Evolutionary conservation across 2,797 vertebrate species (phyloP).

Genomic region (Scolopax bukidnonensis): DNA sequence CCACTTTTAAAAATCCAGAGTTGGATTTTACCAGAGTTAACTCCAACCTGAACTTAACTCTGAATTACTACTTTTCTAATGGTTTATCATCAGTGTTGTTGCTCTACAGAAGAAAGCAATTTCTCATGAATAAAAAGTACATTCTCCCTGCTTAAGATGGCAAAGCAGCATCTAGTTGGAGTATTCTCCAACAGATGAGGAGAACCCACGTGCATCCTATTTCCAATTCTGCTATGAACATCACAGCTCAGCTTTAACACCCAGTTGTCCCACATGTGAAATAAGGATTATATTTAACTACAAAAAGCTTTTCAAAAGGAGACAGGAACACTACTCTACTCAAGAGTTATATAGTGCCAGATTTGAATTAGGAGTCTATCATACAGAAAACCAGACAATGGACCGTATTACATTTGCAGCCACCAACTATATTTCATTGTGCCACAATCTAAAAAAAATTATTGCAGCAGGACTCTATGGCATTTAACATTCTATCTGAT

Average conservation of each 20-base stretch:
- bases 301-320: background rate
- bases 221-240: background rate
- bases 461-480: background rate
- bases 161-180: background rate
- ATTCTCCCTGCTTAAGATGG: background rate
- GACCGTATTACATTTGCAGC: background rate
- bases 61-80: background rate
- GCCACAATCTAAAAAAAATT: background rate
- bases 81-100: background rate
- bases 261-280: background rate
- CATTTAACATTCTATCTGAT: background rate
- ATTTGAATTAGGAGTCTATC: background rate
- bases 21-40: background rate
- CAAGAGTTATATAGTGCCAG: background rate
- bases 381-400: background rate
- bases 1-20: rapidly evolving
- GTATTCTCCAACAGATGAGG: background rate
- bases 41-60: background rate
- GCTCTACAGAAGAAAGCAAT: background rate
- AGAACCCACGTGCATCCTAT: rapidly evolving
- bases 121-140: background rate
- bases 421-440: background rate
- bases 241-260: background rate
- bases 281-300: background rate
- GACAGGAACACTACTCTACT: background rate